Conservation (phyloP, 2,888 invertebrate species). For the Epinotia ramella region DNA sequence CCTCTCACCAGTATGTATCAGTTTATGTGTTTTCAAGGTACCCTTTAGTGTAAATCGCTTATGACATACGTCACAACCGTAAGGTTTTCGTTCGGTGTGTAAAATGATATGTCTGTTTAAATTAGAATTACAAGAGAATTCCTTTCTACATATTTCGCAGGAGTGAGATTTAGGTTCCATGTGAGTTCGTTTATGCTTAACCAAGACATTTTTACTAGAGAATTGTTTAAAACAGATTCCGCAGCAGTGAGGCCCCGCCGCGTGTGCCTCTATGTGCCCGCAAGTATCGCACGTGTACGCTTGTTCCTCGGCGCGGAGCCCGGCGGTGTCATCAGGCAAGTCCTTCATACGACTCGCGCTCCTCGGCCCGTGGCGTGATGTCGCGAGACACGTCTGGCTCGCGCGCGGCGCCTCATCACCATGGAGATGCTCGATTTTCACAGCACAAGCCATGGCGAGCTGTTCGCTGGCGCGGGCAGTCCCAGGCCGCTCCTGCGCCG, state of each 20-base stretch:
- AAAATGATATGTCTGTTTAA: not conserved
- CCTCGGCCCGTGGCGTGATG: not conserved
- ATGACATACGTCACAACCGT: not conserved
- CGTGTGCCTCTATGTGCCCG: not conserved
- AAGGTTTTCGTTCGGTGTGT: not conserved
- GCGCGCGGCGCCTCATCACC: not conserved
- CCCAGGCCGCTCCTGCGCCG: too few relatives aligned
- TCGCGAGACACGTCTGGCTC: not conserved
- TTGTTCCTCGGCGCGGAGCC: too few relatives aligned
- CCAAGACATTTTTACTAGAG: not conserved
- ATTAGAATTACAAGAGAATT: not conserved
- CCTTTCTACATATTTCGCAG: not conserved
- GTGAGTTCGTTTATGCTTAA: not conserved
- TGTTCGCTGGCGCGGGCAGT: too few relatives aligned
- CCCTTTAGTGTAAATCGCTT: not conserved
- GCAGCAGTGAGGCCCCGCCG: not conserved
- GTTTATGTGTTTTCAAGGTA: too few relatives aligned
- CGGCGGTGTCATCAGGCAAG: too few relatives aligned
- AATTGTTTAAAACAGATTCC: not conserved
- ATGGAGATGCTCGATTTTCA: not conserved
- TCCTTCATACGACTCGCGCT: too few relatives aligned
- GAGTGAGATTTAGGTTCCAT: not conserved
- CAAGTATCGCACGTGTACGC: not conserved
- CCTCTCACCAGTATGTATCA: not conserved
- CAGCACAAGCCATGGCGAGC: too few relatives aligned